A percentile compares a stretch with the other conserved stretches of the same genome.
phyloP scores from a whole-genome alignment of 2,797 vertebrate species.

The Thaleichthys pacificus region DNA sequence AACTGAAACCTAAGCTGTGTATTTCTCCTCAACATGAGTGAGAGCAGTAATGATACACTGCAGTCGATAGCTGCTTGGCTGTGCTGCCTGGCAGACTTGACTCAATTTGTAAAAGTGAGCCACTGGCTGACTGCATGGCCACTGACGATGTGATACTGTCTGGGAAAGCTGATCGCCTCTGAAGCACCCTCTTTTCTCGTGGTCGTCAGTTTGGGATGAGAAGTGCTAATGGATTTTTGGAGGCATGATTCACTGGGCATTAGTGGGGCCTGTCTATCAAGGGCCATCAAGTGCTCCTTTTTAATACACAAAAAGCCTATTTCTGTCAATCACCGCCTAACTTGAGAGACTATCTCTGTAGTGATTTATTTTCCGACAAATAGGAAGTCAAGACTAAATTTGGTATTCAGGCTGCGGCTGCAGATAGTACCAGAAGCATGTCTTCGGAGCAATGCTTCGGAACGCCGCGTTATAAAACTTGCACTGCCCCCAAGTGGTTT shows the following conservation, averaged over 20 bases:
- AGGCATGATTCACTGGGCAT: conserved; percentile 44
- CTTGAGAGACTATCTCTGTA: conserved; percentile 29
- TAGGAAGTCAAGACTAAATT: too few relatives aligned
- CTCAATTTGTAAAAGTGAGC: conserved; percentile 58
- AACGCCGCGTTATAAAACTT: conserved; percentile 34
- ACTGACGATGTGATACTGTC: conserved; percentile 28
- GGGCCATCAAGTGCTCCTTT: conserved; percentile 37
- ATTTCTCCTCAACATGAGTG: conserved; percentile 41
- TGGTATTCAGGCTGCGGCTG: conserved; percentile 31
- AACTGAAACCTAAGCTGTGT: conserved; percentile 43
- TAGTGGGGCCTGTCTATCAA: conserved; percentile 39
- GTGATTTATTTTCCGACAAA: conserved; percentile 36
- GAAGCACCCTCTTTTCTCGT: conserved; percentile 13
- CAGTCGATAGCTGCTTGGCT: conserved; percentile 60
- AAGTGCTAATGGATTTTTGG: conserved; percentile 35
- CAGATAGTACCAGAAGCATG: conserved; percentile 8
- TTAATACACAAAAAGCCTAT: conserved; percentile 44
- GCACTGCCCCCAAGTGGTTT: conserved; percentile 71
- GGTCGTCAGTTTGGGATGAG: conserved; percentile 31
- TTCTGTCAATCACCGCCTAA: conserved; percentile 20
- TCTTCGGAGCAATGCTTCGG: conserved; percentile 5
- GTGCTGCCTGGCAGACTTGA: conserved; percentile 42
- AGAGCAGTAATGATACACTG: conserved; percentile 51
- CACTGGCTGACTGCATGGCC: conserved; percentile 29
- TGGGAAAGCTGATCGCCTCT: conserved; percentile 41